phyloP scores from a whole-genome alignment of 2,797 vertebrate species.

The Mormyrus hasselquistii region DNA sequence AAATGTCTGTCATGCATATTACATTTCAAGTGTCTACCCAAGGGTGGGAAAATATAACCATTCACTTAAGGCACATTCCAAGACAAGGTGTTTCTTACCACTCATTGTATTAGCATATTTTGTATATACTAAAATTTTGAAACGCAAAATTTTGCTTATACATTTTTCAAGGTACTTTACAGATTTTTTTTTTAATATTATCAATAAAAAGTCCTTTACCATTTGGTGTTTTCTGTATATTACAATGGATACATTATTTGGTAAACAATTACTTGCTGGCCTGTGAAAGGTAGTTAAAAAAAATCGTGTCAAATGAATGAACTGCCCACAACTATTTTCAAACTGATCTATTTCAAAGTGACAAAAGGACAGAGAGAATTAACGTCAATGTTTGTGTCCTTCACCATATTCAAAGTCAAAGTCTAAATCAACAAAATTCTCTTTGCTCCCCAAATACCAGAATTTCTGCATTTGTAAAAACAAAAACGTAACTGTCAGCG shows the following conservation, averaged over 20 bases:
- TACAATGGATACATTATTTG: background rate
- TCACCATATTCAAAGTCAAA: background rate
- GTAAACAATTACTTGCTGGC: background rate
- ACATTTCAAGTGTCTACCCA: constrained; percentile 16
- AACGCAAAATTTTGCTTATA: constrained; percentile 41
- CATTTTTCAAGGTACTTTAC: background rate
- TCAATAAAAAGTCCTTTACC: background rate
- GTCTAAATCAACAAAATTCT: background rate
- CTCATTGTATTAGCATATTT: constrained; percentile 26
- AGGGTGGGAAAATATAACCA: constrained; percentile 8
- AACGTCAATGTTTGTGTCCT: background rate
- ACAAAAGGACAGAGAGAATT: background rate
- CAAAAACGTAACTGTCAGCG: background rate
- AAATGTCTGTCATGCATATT: constrained; percentile 6
- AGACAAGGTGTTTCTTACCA: constrained; percentile 53
- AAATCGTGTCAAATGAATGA: background rate
- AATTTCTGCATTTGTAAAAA: background rate
- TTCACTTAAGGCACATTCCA: background rate
- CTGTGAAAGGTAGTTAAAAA: background rate
- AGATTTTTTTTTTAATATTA: background rate
- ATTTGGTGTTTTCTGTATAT: background rate
- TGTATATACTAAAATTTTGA: constrained; percentile 50
- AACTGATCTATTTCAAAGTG: background rate
- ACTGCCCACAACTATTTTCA: background rate
- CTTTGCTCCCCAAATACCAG: background rate